Percentiles rank a stretch among this genome's conserved stretches.
These are phyloP conservation scores for Phymatocera aterrima DNA, from an alignment of 2,888 invertebrate species.

Conservation along the genomic window DNA sequence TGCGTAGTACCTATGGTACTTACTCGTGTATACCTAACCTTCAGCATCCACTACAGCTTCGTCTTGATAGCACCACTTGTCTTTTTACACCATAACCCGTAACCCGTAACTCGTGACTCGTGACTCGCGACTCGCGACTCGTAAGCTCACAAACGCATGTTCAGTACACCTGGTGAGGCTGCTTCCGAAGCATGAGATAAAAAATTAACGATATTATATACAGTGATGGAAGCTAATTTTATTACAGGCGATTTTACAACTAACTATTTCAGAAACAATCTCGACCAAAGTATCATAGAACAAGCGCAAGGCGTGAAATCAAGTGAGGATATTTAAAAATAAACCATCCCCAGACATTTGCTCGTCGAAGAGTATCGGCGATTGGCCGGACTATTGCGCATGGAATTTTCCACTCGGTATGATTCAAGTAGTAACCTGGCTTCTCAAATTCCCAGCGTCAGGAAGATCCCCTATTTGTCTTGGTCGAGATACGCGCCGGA, in stretches of 20 bases:
- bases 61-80: not conserved
- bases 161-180: too few relatives aligned
- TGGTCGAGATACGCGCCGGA: not conserved
- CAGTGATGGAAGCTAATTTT: too few relatives aligned
- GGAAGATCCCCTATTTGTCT: slow-evolving; percentile 11
- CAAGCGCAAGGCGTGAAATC: not conserved
- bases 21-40: slow-evolving; percentile 1
- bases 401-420: slow-evolving; percentile 19
- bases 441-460: slow-evolving; percentile 21
- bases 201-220: too few relatives aligned
- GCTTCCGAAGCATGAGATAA: too few relatives aligned
- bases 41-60: not conserved
- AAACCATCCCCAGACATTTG: not conserved
- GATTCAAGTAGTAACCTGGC: not conserved
- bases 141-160: not conserved
- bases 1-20: not conserved
- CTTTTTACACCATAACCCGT: not conserved
- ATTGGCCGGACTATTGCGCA: too few relatives aligned
- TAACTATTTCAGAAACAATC: too few relatives aligned
- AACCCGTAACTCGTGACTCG: not conserved
- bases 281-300: too few relatives aligned
- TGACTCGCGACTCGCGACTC: not conserved
- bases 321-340: not conserved
- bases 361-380: not conserved
- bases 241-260: too few relatives aligned